Conservation (phyloP, 2,113 vertebrate species). For the Orthochromis malagaraziensis region DNA sequence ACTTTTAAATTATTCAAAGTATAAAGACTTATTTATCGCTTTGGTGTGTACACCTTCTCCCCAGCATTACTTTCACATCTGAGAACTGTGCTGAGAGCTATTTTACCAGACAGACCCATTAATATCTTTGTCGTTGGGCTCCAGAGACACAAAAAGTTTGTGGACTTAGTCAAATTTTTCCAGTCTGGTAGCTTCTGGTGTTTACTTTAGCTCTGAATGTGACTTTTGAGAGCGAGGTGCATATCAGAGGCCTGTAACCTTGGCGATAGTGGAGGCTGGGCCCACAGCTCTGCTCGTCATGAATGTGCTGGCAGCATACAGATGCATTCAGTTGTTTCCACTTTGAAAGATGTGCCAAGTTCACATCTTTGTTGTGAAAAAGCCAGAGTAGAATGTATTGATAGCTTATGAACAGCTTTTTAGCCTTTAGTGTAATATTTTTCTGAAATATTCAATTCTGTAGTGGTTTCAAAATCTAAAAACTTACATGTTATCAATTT, state of each 20-base stretch:
- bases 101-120: slow-evolving; percentile 10
- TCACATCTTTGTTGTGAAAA: not conserved
- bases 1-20: not conserved
- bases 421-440: not conserved
- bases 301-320: slow-evolving; percentile 43
- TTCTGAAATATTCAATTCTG: not conserved
- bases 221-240: slow-evolving; percentile 57
- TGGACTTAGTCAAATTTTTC: slow-evolving; percentile 70
- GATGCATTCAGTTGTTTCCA: slow-evolving; percentile 16
- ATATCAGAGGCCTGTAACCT: slow-evolving; percentile 49
- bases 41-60: not conserved
- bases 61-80: not conserved
- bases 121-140: slow-evolving; percentile 49
- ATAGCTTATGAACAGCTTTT: not conserved
- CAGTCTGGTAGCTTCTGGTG: slow-evolving; percentile 71
- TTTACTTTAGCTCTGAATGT: slow-evolving; percentile 68
- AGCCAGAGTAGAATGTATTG: not conserved
- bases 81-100: not conserved
- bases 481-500: not conserved
- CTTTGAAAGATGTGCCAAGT: slow-evolving; percentile 20
- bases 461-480: not conserved
- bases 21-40: not conserved
- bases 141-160: slow-evolving; percentile 57
- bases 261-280: slow-evolving; percentile 41
- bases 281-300: not conserved